Evolutionary conservation across 2,113 vertebrate genomes (phyloP).

Genomic region (Clarias magur): DNA sequence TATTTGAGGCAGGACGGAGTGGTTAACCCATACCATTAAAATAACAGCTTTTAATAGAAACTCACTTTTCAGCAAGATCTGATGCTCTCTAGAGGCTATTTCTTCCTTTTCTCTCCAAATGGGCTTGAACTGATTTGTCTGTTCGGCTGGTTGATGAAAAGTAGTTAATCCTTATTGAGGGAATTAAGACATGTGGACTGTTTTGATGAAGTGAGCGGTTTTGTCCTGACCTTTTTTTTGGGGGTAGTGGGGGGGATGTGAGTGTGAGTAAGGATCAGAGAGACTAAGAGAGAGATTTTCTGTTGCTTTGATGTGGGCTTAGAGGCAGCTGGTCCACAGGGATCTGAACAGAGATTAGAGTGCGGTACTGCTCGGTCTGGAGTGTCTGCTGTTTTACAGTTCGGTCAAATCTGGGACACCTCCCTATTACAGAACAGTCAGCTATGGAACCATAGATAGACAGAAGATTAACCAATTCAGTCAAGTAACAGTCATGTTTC

Average conservation of each 20-base stretch:
- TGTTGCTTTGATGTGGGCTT: constrained; percentile 2
- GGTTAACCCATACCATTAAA: constrained; percentile 2
- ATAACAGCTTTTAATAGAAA: background rate
- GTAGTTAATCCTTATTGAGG: constrained; percentile 9
- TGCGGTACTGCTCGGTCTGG: background rate
- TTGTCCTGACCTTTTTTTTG: constrained; percentile 2
- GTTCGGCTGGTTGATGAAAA: background rate
- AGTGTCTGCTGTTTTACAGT: background rate
- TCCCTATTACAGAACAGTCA: background rate
- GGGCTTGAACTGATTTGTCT: constrained; percentile 12
- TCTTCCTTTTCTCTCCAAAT: background rate
- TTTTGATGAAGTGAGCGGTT: constrained; percentile 24
- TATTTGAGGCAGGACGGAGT: background rate
- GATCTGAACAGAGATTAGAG: constrained; percentile 6
- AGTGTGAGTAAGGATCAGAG: background rate
- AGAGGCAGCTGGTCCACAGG: constrained; percentile 10
- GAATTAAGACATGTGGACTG: background rate
- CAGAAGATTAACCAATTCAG: background rate
- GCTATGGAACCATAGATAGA: background rate
- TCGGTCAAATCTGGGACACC: background rate
- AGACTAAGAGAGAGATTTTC: constrained; percentile 6
- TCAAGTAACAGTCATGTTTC: background rate
- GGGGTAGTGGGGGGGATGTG: constrained; percentile 4
- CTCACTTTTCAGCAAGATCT: constrained; percentile 10
- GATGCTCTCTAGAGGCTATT: constrained; percentile 25